These are phyloP conservation scores for Centropyge bicolor DNA, from an alignment of 2,797 vertebrate species.

Conservation along the genomic window DNA sequence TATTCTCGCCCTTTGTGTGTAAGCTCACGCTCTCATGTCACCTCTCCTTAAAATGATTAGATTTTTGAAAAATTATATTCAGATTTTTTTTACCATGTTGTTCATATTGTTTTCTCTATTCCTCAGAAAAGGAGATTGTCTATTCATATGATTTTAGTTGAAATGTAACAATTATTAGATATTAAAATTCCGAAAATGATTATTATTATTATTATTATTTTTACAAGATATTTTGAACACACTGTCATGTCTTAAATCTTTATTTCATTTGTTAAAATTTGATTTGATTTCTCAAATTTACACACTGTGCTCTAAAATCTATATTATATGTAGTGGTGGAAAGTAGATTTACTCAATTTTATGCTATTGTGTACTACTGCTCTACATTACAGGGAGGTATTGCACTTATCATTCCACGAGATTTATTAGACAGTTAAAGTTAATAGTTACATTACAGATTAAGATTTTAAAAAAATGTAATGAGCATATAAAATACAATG, in stretches of 20 bases:
- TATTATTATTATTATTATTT: neutral
- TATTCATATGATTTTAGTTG: neutral
- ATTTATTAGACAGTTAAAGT: conserved; percentile 53
- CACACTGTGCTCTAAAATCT: neutral
- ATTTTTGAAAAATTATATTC: neutral
- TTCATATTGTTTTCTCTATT: neutral
- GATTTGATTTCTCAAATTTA: neutral
- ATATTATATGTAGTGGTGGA: neutral
- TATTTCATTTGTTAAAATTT: neutral
- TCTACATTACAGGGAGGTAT: neutral
- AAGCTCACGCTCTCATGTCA: neutral
- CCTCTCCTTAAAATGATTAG: neutral
- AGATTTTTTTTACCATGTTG: neutral
- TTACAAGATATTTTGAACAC: neutral
- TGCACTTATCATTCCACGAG: conserved; percentile 26
- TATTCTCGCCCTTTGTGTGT: conserved; percentile 3
- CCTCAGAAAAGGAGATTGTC: neutral
- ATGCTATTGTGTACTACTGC: neutral
- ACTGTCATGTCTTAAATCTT: neutral
- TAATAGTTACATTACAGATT: conserved; percentile 38
- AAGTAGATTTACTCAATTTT: neutral
- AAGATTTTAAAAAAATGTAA: conserved; percentile 36
- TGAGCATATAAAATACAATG: conserved; percentile 50
- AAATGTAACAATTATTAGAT: neutral
- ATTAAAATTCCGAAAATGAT: neutral